phyloP scores from a whole-genome alignment of 2,797 vertebrate genomes.

The Pangasius sanitwongsei region DNA sequence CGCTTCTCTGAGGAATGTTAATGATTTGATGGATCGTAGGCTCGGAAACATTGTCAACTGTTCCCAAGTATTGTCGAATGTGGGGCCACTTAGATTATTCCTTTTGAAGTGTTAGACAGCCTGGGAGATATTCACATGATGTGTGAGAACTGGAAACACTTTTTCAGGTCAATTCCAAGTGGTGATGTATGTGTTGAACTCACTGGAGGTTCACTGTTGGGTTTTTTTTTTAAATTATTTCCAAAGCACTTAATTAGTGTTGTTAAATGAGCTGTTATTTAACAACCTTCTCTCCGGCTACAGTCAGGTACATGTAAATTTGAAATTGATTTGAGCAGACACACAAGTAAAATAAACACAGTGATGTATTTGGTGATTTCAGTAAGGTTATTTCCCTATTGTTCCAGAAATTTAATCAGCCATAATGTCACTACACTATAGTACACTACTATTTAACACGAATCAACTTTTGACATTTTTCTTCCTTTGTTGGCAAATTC shows the following conservation, averaged over 20 bases:
- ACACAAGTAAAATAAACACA: neutral
- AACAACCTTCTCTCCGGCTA: neutral
- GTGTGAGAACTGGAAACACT: conserved; percentile 68
- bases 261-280: neutral
- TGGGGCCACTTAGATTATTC: conserved; percentile 43
- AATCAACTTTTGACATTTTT: neutral
- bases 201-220: neutral
- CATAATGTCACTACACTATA: conserved; percentile 7
- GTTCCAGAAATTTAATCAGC: conserved; percentile 22
- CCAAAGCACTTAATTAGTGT: neutral
- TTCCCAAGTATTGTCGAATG: conserved; percentile 26
- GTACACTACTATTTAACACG: neutral
- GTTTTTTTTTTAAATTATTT: neutral
- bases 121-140: conserved; percentile 74
- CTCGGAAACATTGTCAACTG: conserved; percentile 67
- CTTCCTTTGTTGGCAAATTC: neutral
- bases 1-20: conserved; percentile 77
- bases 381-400: neutral
- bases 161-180: conserved; percentile 17
- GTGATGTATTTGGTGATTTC: conserved; percentile 21
- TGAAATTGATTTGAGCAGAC: neutral
- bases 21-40: conserved; percentile 77
- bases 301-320: neutral
- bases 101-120: conserved; percentile 69
- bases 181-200: neutral